phyloP scores from a whole-genome alignment of 2,888 invertebrate species.

The Dynastes grantii region DNA sequence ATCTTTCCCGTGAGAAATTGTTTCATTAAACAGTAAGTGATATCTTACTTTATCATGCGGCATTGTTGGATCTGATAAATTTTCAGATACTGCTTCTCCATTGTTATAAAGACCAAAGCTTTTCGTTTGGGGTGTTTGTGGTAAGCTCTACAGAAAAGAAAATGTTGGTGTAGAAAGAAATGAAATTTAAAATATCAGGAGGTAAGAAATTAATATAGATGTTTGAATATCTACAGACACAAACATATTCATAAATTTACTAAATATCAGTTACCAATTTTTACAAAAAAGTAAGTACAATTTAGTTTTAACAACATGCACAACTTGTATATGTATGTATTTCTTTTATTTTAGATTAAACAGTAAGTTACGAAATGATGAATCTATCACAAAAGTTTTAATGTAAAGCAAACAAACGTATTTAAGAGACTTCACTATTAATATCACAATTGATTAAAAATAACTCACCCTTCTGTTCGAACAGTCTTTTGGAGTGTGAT shows the following conservation, averaged over 20 bases:
- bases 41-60: slow-evolving; percentile 69
- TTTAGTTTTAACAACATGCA: too few relatives aligned
- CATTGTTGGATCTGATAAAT: slow-evolving; percentile 64
- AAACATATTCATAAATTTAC: too few relatives aligned
- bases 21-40: neutral
- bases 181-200: neutral
- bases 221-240: neutral
- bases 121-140: slow-evolving; percentile 74
- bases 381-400: too few relatives aligned
- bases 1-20: neutral
- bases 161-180: slow-evolving; percentile 49
- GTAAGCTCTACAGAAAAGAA: slow-evolving; percentile 72
- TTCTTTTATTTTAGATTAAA: too few relatives aligned
- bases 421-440: neutral
- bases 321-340: too few relatives aligned
- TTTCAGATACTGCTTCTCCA: slow-evolving; percentile 66
- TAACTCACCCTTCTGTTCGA: slow-evolving; percentile 76
- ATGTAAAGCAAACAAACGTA: too few relatives aligned
- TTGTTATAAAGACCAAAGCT: slow-evolving; percentile 65
- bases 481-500: slow-evolving; percentile 76
- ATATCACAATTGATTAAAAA: slow-evolving; percentile 28
- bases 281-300: too few relatives aligned
- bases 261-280: neutral
- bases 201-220: neutral
- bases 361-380: too few relatives aligned